Base-by-base conservation (phyloP, 2,797 vertebrate species). In the Chaetodon trifasciatus region DNA sequence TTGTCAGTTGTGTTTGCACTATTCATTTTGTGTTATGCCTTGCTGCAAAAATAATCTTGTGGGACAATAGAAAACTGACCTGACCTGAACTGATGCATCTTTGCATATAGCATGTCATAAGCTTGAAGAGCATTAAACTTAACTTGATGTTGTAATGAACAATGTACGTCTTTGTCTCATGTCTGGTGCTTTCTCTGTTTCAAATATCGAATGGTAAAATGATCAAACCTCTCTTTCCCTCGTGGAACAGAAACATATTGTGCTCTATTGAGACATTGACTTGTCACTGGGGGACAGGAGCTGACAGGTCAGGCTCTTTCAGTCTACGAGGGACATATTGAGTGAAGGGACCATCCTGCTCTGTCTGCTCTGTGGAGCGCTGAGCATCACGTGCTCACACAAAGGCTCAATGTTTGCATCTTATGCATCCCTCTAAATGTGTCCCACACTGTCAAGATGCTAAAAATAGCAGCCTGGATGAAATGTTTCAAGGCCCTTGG, bases 381-480 rank as follows among this genome's bases (percentile, higher is more conserved):
- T 4, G 74, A 65, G 81, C 84, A 78, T 86, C 78, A 62, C 71
- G 65, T 19, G 50, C 50, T 53, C 39, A 32, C 70, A 90, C 90
- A 92, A 92, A 90, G 78, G 37, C 78, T 82, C 60, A 21, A 82
- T 81, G 87, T 90, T 88, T 90, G 78, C 64, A 74, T 88, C 82
- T 70, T 55, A 65, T 70, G 74, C 66, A 35, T 89, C 77, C 50
- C 70, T 78, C 83, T 82, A 44, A 83, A 90, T 46, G 77, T 8
- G 55, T 84, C 84, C 68, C 79, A 57, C 78, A 66, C 55, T 55
- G 70, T 84, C 80, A 71, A 68, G 73, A 65, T 1, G 74, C 89
- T 93, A 88, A 84, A 92, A 87, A 89, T 91, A 92, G 88, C 40
- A 3, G 44, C 28, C n/a, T 1, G 53, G 74, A 88, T 85, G 84